Base-by-base conservation (phyloP, 2,113 vertebrate genomes). In the Romanogobio albipinnatus region DNA sequence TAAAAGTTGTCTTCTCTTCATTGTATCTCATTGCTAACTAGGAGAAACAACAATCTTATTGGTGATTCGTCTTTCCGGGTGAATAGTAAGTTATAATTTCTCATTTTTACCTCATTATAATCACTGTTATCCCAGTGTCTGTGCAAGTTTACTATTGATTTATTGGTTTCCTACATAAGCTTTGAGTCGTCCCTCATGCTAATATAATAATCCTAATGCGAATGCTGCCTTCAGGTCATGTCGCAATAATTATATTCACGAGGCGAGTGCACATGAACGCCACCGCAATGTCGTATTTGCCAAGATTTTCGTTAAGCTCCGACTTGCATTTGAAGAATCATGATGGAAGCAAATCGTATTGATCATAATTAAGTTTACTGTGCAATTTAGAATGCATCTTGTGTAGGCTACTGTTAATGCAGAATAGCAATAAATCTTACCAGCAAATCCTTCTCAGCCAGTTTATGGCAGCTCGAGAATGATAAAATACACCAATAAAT, bases 181-280 rank as follows among this genome's bases (percentile, higher is more conserved):
- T 61, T 58, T 2, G 3, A 59, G 76, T 61, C 29, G 0, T 61
- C 33, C 9, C 56, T 56, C 56, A 43, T 78, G 76, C 76, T 78
- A 78, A 78, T 78, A 59, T 61, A 78, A 78, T 78, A 61, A 39
- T 78, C 7, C 29, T 78, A 78, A 78, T 78, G 76, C 22, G 5
- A 43, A 58, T 61, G 53, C 36, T 61, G 26, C 33, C 76, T 78
- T 78, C 19, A n/a, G 56, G 76, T 61, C 51, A 78, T 29, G 13
- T 78, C 22, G 6, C 51, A 36, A 58, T 59, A 58, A 78, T 59
- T 59, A 59, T 59, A 78, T 78, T 76, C 61, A 59, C 13, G 36
- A 59, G 51, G 59, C 59, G 51, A 78, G 17, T 39, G 76, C 29
- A 53, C 15, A 53, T 53, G 74, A 15, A 76, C 14, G 74, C 26